Conservation (phyloP, 2,113 vertebrate species). For the Bubo blakistoni region DNA sequence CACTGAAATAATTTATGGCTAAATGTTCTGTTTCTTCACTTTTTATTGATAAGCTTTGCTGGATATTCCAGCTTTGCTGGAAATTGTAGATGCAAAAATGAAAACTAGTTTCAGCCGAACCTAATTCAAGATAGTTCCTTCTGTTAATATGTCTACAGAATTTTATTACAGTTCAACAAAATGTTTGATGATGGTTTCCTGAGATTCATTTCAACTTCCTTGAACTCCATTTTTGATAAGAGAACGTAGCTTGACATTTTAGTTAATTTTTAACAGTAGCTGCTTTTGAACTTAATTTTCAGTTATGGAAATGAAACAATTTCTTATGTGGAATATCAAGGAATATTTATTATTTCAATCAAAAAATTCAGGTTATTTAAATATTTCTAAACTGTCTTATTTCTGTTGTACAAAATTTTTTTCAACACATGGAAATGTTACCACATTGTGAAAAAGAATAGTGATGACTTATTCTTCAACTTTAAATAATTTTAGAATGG, state of each 20-base stretch:
- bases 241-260: not conserved
- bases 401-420: not conserved
- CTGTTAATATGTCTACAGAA: not conserved
- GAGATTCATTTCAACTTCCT: not conserved
- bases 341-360: not conserved
- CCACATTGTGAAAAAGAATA: not conserved
- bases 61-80: not conserved
- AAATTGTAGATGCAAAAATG: not conserved
- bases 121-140: not conserved
- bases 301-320: not conserved
- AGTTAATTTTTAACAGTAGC: not conserved
- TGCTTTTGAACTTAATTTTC: not conserved
- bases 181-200: not conserved
- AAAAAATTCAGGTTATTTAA: not conserved
- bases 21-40: not conserved
- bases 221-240: not conserved
- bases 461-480: not conserved
- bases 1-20: not conserved
- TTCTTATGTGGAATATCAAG: not conserved
- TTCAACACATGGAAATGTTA: not conserved
- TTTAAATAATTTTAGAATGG: not conserved
- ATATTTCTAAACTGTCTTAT: not conserved
- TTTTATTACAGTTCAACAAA: not conserved
- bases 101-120: not conserved
- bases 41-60: not conserved